Percentiles rank a stretch among this genome's conserved stretches.
Conservation (phyloP, 2,888 invertebrate species). For the Lucinisca nassula region DNA sequence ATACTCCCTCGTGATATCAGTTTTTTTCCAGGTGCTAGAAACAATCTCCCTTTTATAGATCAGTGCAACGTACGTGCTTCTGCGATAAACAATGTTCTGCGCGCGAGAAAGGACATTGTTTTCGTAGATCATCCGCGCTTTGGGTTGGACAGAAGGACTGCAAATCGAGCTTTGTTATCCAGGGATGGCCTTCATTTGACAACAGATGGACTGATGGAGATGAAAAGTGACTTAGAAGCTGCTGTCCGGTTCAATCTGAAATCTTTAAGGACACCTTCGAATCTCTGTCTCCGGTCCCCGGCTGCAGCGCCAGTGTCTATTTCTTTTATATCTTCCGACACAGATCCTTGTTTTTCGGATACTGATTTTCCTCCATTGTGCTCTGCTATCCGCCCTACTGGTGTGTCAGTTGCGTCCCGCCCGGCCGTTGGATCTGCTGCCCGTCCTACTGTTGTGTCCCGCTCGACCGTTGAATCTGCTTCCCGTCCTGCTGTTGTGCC, state of each 20-base stretch:
- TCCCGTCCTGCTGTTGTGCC: too few relatives aligned
- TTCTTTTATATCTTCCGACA: neutral
- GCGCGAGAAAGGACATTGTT: neutral
- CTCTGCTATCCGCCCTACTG: too few relatives aligned
- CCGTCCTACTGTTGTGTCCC: too few relatives aligned
- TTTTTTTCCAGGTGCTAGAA: neutral
- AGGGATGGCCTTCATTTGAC: neutral
- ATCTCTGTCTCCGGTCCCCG: neutral
- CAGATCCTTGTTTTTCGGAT: neutral
- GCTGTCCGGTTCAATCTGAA: neutral
- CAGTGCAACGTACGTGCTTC: neutral
- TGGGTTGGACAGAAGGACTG: neutral
- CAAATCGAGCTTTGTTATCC: neutral
- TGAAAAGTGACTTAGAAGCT: neutral
- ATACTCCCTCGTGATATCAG: neutral
- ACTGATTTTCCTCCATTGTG: neutral
- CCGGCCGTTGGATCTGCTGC: too few relatives aligned
- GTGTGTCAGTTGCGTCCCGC: too few relatives aligned
- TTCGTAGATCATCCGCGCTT: neutral
- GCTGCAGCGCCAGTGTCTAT: neutral
- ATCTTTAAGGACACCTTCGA: neutral
- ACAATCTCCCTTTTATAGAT: neutral
- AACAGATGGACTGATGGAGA: neutral
- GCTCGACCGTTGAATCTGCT: too few relatives aligned
- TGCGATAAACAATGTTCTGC: neutral